phyloP scores from a whole-genome alignment of 30 jellyfish, hydroid and myxozoan genomes.

The Sanderia malayensis region DNA sequence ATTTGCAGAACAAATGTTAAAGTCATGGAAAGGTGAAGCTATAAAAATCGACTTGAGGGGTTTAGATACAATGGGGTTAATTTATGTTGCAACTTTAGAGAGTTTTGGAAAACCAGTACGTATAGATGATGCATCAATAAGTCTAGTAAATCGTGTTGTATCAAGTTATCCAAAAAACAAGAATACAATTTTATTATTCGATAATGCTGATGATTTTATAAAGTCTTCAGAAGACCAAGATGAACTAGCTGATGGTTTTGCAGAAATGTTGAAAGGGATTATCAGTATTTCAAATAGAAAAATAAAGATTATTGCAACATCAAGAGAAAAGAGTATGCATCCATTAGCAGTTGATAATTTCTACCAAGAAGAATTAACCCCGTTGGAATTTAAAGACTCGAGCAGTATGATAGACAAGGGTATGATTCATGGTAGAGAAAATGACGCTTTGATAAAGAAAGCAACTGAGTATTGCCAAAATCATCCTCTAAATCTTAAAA shows the following conservation, averaged over 20 bases:
- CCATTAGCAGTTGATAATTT: slow-evolving; percentile 4
- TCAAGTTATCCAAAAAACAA: background rate
- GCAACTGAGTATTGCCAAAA: slow-evolving; percentile 28
- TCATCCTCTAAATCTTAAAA: slow-evolving; percentile 24
- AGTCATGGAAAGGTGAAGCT: slow-evolving; percentile 1
- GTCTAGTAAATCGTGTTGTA: slow-evolving; percentile 2
- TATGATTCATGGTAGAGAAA: slow-evolving; percentile 11
- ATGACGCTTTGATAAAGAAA: background rate
- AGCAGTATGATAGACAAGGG: slow-evolving; percentile 13
- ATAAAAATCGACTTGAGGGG: slow-evolving; percentile 35
- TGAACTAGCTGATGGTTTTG: slow-evolving; percentile 23
- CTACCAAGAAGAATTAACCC: slow-evolving; percentile 33
- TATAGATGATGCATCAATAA: slow-evolving; percentile 38
- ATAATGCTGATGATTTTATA: slow-evolving; percentile 59
- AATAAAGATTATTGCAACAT: slow-evolving; percentile 34
- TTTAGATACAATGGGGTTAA: background rate
- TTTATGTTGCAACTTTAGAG: slow-evolving; percentile 36
- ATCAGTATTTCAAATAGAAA: background rate
- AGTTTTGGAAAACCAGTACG: slow-evolving; percentile 21
- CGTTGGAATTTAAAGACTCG: slow-evolving; percentile 21
- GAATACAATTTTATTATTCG: slow-evolving; percentile 15
- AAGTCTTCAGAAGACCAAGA: slow-evolving; percentile 18
- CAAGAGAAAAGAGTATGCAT: slow-evolving; percentile 22
- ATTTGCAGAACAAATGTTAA: slow-evolving; percentile 19
- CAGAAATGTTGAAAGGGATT: slow-evolving; percentile 15